phyloP scores from a whole-genome alignment of 2,113 vertebrate species.

The Xenopus laevis region DNA sequence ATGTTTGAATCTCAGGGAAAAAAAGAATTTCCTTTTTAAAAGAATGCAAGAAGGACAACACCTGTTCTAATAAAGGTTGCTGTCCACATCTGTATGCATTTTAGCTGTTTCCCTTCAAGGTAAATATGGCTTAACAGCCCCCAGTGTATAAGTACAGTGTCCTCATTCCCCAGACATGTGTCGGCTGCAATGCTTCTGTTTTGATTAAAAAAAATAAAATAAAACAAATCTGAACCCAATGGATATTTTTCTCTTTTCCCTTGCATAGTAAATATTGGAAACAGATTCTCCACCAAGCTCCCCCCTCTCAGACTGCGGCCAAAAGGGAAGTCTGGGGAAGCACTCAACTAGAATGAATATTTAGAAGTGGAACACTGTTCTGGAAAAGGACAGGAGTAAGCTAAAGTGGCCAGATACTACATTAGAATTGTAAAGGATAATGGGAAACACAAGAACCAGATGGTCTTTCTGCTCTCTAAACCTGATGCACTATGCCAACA shows the following conservation, averaged over 20 bases:
- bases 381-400: conserved; percentile 37
- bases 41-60: conserved; percentile 43
- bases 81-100: conserved; percentile 44
- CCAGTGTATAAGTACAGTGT: conserved; percentile 29
- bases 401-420: conserved; percentile 11
- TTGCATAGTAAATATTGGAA: conserved; percentile 47
- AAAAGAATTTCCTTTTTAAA: conserved; percentile 26
- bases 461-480: neutral
- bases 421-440: neutral
- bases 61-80: conserved; percentile 45
- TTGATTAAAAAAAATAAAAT: conserved; percentile 36
- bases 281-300: conserved; percentile 41
- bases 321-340: conserved; percentile 45
- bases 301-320: conserved; percentile 38
- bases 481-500: neutral
- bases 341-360: conserved; percentile 44
- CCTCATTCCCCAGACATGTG: conserved; percentile 36
- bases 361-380: conserved; percentile 42
- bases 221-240: conserved; percentile 29
- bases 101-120: conserved; percentile 42
- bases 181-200: conserved; percentile 44
- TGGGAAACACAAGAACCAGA: neutral
- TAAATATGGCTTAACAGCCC: conserved; percentile 38
- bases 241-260: conserved; percentile 40
- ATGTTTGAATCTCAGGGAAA: conserved; percentile 38